Conservation (phyloP, 2,113 vertebrate genomes). For the Cochlearius cochlearius region DNA sequence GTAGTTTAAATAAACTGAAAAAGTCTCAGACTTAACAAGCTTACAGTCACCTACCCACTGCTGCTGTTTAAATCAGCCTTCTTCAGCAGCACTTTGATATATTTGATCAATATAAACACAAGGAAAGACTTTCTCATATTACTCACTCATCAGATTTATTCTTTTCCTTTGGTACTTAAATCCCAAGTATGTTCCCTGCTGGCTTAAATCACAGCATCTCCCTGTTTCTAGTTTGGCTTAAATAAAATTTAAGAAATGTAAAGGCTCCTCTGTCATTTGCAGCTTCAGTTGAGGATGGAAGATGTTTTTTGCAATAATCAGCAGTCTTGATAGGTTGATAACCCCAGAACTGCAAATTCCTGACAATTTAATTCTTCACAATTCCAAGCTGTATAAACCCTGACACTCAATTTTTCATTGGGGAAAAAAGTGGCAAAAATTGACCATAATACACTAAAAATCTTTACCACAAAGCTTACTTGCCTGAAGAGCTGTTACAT, state of each 20-base stretch:
- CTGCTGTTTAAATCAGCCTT: not conserved
- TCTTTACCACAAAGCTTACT: not conserved
- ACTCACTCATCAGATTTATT: not conserved
- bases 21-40: not conserved
- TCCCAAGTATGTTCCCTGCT: not conserved
- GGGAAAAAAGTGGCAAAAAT: not conserved
- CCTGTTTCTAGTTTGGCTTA: not conserved
- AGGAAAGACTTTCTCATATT: not conserved
- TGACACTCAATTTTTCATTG: not conserved
- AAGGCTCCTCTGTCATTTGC: not conserved
- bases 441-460: not conserved
- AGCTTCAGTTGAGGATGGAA: not conserved
- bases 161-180: not conserved
- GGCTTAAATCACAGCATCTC: not conserved
- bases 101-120: not conserved
- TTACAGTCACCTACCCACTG: not conserved
- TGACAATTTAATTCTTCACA: not conserved
- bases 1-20: not conserved
- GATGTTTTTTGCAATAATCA: not conserved
- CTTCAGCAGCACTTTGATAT: not conserved
- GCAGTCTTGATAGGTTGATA: not conserved
- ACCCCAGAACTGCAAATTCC: not conserved
- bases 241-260: not conserved
- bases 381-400: not conserved
- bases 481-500: rapidly evolving